Conservation (phyloP, 2,113 vertebrate genomes). For the Archocentrus centrarchus region DNA sequence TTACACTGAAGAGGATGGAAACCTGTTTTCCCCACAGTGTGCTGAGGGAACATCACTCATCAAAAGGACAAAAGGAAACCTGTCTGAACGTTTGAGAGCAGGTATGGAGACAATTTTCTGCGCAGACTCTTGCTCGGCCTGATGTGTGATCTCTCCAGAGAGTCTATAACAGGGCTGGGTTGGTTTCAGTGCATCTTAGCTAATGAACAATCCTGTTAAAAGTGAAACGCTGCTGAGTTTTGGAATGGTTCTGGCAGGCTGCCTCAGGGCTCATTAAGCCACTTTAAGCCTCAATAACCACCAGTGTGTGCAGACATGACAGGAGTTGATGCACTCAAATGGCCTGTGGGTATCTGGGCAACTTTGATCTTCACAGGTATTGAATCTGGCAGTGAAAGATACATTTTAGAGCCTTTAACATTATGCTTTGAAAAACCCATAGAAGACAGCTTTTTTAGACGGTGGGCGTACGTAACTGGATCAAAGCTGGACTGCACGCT, state of each 20-base stretch:
- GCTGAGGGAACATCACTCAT: neutral
- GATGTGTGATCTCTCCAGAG: neutral
- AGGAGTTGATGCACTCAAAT: neutral
- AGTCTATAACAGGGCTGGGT: neutral
- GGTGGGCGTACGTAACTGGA: neutral
- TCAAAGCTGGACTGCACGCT: neutral
- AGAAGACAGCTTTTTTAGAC: neutral
- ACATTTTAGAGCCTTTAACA: neutral
- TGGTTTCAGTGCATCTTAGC: neutral
- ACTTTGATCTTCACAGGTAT: neutral
- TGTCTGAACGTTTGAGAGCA: slow-evolving; percentile 35
- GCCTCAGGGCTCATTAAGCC: neutral
- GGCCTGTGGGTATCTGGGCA: neutral
- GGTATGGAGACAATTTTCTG: slow-evolving; percentile 6
- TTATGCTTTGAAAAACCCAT: neutral
- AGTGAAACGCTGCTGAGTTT: neutral
- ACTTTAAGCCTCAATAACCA: slow-evolving; percentile 3
- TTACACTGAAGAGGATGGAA: slow-evolving; percentile 32
- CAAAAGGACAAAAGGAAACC: slow-evolving; percentile 9
- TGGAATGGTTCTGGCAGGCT: neutral
- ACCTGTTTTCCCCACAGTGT: neutral
- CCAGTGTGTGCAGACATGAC: neutral
- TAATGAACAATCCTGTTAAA: slow-evolving; percentile 11
- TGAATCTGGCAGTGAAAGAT: slow-evolving; percentile 7
- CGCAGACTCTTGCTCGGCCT: neutral